Conservation (phyloP, 2,888 invertebrate species). For the Clistopyga incitator region DNA sequence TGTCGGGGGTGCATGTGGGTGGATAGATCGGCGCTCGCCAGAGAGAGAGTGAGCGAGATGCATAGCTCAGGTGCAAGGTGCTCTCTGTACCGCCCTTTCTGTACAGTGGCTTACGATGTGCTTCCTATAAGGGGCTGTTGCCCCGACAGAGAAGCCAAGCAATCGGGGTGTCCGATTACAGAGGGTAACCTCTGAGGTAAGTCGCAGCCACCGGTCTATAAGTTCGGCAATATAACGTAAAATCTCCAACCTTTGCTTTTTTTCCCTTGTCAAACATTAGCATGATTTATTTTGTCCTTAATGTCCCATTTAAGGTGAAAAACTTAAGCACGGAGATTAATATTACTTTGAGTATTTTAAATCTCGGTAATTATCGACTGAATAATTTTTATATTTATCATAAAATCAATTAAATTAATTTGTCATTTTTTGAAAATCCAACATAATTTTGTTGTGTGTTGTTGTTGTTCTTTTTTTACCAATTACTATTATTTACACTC, state of each 20-base stretch:
- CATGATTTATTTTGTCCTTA: background rate
- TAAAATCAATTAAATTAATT: no score
- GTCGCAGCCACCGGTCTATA: conserved; percentile 74
- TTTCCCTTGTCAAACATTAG: background rate
- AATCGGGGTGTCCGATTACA: conserved; percentile 82
- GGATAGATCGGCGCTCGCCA: conserved; percentile 11
- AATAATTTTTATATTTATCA: no score
- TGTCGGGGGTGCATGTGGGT: conserved; percentile 41
- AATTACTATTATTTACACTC: no score
- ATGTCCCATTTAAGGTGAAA: background rate
- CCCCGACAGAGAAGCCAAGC: conserved; percentile 84
- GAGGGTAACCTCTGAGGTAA: conserved; percentile 79
- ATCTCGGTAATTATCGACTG: no score
- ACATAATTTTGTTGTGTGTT: no score
- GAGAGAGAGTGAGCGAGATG: conserved; percentile 17
- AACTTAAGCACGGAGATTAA: background rate
- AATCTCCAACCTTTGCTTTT: conserved; percentile 12
- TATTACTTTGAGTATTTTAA: no score
- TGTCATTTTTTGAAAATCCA: no score
- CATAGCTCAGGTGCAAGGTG: conserved; percentile 54
- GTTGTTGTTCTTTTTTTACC: no score
- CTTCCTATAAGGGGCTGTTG: conserved; percentile 80
- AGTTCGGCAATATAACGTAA: conserved; percentile 55
- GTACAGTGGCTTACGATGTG: conserved; percentile 55
- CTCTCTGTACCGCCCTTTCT: conserved; percentile 52